Percentiles rank a stretch among this genome's conserved stretches.
These are phyloP conservation scores for Adelosebastes latens DNA, from an alignment of 2,797 vertebrate genomes.

Conservation along the genomic window DNA sequence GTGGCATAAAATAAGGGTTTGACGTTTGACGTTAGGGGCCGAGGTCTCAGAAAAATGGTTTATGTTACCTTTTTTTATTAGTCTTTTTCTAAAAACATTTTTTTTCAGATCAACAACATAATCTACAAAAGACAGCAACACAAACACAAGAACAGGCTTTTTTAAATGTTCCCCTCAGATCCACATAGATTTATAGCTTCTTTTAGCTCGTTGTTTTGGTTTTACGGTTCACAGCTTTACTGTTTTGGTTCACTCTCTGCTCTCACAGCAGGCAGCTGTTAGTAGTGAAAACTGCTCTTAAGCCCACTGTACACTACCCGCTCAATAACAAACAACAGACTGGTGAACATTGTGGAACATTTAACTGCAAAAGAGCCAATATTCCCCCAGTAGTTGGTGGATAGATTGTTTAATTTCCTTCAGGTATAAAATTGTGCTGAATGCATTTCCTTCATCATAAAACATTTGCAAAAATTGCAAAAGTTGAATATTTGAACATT, in stretches of 20 bases:
- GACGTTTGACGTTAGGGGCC: neutral
- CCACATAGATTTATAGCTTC: neutral
- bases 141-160: neutral
- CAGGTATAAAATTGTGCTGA: too few relatives aligned
- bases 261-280: neutral
- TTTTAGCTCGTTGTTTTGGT: neutral
- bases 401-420: neutral
- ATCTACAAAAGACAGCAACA: neutral
- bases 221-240: neutral
- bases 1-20: constrained; percentile 2
- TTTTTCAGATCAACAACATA: neutral
- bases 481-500: too few relatives aligned
- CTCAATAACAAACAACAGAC: neutral
- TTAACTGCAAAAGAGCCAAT: neutral
- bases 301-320: neutral
- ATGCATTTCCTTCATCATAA: too few relatives aligned
- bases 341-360: too few relatives aligned
- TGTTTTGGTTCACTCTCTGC: neutral
- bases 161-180: neutral
- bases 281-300: neutral
- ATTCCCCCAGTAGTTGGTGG: neutral
- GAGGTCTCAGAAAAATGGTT: neutral
- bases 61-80: neutral
- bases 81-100: neutral
- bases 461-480: too few relatives aligned